phyloP scores from a whole-genome alignment of 53 echinoderm and acorn worm genomes.

The Zoroaster sp. region DNA sequence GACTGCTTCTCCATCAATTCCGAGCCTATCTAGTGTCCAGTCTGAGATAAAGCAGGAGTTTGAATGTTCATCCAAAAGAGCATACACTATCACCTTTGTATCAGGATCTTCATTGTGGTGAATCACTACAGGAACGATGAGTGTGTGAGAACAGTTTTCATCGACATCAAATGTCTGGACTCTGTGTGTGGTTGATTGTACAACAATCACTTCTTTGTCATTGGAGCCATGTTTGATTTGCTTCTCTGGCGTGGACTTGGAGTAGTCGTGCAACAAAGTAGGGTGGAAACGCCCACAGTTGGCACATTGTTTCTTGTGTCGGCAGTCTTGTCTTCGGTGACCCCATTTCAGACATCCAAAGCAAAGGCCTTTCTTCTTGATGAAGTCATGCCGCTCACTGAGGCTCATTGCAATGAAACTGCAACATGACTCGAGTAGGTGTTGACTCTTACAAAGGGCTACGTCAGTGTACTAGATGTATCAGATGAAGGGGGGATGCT shows the following conservation, averaged over 20 bases:
- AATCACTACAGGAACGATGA: slow-evolving; percentile 24
- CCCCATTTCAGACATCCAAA: slow-evolving; percentile 28
- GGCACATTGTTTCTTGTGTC: no score
- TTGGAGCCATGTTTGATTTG: no score
- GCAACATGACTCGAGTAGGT: slow-evolving; percentile 53
- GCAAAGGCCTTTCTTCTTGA: no score
- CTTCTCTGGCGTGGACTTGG: no score
- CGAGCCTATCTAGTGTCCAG: background rate
- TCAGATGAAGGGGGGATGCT: no score
- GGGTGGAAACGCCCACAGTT: no score
- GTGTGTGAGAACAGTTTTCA: background rate
- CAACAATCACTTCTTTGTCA: background rate
- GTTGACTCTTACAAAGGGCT: no score
- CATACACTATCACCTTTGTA: slow-evolving; percentile 26
- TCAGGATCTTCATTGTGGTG: background rate
- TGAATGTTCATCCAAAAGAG: slow-evolving; percentile 31
- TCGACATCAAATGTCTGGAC: background rate
- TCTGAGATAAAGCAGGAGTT: slow-evolving; percentile 24
- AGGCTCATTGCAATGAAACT: slow-evolving; percentile 10
- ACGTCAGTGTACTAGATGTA: no score
- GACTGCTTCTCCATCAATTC: background rate
- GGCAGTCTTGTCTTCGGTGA: background rate
- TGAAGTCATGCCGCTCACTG: slow-evolving; percentile 2
- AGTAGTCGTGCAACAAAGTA: no score
- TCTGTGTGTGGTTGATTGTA: background rate